These are phyloP conservation scores for Corbicula japonica DNA, from an alignment of 2,888 invertebrate species.

Conservation along the genomic window DNA sequence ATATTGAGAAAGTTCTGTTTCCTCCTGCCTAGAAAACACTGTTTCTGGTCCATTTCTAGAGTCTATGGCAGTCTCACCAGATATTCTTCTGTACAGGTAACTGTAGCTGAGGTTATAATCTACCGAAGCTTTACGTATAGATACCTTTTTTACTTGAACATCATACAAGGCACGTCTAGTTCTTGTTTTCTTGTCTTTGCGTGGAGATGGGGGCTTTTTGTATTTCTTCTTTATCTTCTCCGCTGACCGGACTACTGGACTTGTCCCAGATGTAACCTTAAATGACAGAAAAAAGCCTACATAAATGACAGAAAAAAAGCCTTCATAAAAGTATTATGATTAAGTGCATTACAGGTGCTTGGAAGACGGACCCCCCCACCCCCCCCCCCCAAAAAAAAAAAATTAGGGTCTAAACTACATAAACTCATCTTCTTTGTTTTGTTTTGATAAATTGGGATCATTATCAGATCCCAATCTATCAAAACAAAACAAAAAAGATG, in stretches of 20 bases:
- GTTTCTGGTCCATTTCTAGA: slow-evolving; percentile 21
- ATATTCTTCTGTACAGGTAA: not conserved
- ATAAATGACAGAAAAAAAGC: no score
- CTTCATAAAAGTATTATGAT: no score
- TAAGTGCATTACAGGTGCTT: no score
- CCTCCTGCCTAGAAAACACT: slow-evolving; percentile 13
- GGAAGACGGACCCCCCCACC: no score
- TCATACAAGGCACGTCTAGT: not conserved
- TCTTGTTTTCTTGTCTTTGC: not conserved
- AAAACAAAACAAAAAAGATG: no score
- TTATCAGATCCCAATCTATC: no score
- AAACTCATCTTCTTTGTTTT: no score
- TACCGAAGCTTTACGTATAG: slow-evolving; percentile 8
- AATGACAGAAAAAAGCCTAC: not conserved
- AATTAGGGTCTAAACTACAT: no score
- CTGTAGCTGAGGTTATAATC: not conserved
- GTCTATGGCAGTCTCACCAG: slow-evolving; percentile 2
- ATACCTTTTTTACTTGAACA: not conserved
- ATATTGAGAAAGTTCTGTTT: slow-evolving; percentile 9
- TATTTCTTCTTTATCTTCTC: slow-evolving; percentile 1
- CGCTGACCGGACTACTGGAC: not conserved
- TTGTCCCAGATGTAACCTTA: not conserved
- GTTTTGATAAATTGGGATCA: no score
- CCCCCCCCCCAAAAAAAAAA: no score
- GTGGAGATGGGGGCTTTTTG: slow-evolving; percentile 1